phyloP scores from a whole-genome alignment of 1,140 invertebrate genomes.

The Drosophila mojavensis region DNA sequence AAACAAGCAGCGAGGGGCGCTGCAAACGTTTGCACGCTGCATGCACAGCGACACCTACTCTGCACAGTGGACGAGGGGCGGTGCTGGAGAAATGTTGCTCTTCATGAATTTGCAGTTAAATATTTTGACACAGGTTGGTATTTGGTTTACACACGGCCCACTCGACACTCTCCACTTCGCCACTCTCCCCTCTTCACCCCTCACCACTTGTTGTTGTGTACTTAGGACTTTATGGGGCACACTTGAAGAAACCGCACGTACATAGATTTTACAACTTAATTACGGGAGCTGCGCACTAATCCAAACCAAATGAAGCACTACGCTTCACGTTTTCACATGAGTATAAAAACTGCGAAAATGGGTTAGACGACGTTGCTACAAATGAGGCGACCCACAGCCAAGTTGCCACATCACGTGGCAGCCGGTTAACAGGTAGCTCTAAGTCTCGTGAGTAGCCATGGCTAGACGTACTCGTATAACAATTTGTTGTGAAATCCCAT shows the following conservation, averaged over 20 bases:
- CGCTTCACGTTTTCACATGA: slow-evolving; percentile 46
- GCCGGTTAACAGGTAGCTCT: neutral
- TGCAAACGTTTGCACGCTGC: slow-evolving; percentile 37
- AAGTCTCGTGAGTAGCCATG: too few relatives aligned
- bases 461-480: neutral
- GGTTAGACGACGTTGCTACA: slow-evolving; percentile 44
- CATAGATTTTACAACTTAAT: slow-evolving; percentile 76
- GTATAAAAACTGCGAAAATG: slow-evolving; percentile 43
- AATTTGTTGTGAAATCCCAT: slow-evolving; percentile 8
- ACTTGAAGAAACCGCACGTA: slow-evolving; percentile 52
- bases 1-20: slow-evolving; percentile 32
- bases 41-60: slow-evolving; percentile 46
- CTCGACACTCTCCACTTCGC: neutral
- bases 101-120: slow-evolving; percentile 55
- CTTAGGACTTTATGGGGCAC: slow-evolving; percentile 66
- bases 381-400: neutral
- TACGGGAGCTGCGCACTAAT: slow-evolving; percentile 59
- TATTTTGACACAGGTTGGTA: slow-evolving; percentile 42
- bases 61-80: neutral
- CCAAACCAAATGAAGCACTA: slow-evolving; percentile 62
- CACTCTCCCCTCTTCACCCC: neutral
- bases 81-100: slow-evolving; percentile 4
- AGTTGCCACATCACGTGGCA: slow-evolving; percentile 15
- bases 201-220: slow-evolving; percentile 43
- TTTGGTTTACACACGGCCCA: neutral